Evolutionary conservation across 2,888 invertebrate species (phyloP).

Genomic region (Heteropelma amictum): DNA sequence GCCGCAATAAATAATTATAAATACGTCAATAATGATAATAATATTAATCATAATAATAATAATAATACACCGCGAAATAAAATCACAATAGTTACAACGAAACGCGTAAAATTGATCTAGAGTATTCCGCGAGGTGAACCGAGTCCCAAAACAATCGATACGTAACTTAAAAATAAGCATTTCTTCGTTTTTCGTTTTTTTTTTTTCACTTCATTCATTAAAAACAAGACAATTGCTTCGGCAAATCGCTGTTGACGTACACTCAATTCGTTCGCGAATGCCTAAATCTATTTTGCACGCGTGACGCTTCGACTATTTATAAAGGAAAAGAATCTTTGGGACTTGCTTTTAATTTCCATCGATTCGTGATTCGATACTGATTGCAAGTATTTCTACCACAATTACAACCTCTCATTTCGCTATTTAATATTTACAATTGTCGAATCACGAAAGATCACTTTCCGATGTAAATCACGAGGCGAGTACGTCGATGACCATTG

Average conservation of each 20-base stretch:
- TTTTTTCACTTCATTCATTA: not conserved
- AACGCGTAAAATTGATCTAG: conserved; percentile 31
- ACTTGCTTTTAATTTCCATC: conserved; percentile 35
- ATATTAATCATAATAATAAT: conserved; percentile 18
- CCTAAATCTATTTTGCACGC: conserved; percentile 37
- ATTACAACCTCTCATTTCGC: conserved; percentile 38
- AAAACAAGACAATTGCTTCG: not conserved
- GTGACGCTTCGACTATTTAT: conserved; percentile 30
- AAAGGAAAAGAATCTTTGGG: conserved; percentile 52
- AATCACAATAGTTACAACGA: conserved; percentile 31
- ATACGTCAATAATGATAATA: conserved; percentile 6
- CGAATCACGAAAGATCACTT: conserved; percentile 18
- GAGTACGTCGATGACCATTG: conserved; percentile 14
- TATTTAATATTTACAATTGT: conserved; percentile 42
- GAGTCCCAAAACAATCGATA: conserved; percentile 12
- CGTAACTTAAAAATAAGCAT: not conserved
- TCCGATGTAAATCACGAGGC: not conserved
- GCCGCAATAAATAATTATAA: conserved; percentile 37
- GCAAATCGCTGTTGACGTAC: conserved; percentile 19
- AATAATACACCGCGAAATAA: conserved; percentile 25
- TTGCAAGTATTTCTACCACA: conserved; percentile 42
- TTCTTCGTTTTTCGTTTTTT: not conserved
- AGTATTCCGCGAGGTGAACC: conserved; percentile 26
- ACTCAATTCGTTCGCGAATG: conserved; percentile 26
- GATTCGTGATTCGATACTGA: conserved; percentile 43